These are phyloP conservation scores for Amia ocellicauda DNA, from an alignment of 2,113 vertebrate genomes.

Conservation along the genomic window DNA sequence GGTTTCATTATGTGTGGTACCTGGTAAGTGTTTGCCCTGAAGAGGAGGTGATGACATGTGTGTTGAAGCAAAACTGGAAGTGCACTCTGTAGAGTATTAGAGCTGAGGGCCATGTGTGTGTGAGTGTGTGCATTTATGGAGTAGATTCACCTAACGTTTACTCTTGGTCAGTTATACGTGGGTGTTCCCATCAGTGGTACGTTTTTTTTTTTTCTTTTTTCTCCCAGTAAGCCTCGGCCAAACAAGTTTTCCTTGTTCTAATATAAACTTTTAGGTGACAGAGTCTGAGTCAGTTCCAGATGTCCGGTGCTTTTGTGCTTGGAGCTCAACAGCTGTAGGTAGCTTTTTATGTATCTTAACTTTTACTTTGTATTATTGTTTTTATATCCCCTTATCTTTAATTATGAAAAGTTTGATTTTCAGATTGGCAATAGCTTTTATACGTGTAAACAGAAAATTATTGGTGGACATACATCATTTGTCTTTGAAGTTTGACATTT, in stretches of 20 bases:
- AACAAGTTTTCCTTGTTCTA: constrained; percentile 7
- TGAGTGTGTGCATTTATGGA: background rate
- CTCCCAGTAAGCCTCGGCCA: constrained; percentile 5
- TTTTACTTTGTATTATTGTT: background rate
- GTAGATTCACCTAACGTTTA: background rate
- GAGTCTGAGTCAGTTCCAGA: constrained; percentile 48
- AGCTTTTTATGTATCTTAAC: constrained; percentile 7
- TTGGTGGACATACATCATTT: no score
- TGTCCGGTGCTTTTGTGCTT: constrained; percentile 57
- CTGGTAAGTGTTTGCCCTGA: constrained; percentile 70
- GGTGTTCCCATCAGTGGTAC: constrained; percentile 34
- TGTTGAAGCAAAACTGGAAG: no score
- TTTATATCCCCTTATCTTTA: background rate
- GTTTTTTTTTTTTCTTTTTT: no score
- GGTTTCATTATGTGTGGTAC: constrained; percentile 83
- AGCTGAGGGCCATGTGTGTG: background rate
- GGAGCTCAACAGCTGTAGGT: constrained; percentile 57
- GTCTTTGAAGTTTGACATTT: no score
- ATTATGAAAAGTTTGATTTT: background rate
- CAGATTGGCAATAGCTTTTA: no score
- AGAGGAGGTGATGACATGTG: background rate
- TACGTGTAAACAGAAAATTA: no score
- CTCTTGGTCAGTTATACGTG: background rate
- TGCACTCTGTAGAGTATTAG: no score
- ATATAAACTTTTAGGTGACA: constrained; percentile 44